Conservation (phyloP, 2,797 vertebrate species). For the Amblyopsis hoosieri region DNA sequence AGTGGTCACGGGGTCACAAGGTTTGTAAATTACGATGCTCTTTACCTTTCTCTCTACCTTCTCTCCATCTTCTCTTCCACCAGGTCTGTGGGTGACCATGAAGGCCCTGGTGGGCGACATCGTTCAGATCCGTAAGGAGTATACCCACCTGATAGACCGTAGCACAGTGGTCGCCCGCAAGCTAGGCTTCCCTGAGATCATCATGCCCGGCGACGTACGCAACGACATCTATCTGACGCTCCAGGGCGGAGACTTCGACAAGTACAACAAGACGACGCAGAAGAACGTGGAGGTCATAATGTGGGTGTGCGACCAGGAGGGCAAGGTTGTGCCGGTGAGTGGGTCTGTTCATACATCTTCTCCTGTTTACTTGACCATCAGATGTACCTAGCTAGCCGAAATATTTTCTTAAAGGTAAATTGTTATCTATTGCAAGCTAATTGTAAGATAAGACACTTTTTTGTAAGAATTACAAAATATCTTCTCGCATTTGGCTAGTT, state of each 20-base stretch:
- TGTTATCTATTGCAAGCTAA: no score
- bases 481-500: not conserved
- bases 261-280: conserved; percentile 96
- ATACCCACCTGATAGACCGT: conserved; percentile 95
- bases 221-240: conserved; percentile 98
- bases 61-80: not conserved
- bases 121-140: conserved; percentile 92
- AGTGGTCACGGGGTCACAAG: no score
- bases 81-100: conserved; percentile 97
- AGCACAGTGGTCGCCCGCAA: conserved; percentile 94
- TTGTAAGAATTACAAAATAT: no score
- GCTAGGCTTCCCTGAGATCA: conserved; percentile 97
- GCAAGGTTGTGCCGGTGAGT: conserved; percentile 90
- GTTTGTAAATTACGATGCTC: not conserved
- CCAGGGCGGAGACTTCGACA: conserved; percentile 92
- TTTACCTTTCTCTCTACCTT: not conserved
- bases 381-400: no score
- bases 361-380: no score
- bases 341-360: no score
- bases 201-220: conserved; percentile 97
- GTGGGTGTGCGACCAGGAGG: conserved; percentile 94
- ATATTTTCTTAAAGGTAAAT: no score
- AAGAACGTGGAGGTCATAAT: conserved; percentile 97
- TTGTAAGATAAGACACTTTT: no score
- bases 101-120: conserved; percentile 94